A percentile compares a stretch with the other conserved stretches of the same genome.
These are phyloP conservation scores for Bombylius major DNA, from an alignment of 2,888 invertebrate species.

Conservation along the genomic window DNA sequence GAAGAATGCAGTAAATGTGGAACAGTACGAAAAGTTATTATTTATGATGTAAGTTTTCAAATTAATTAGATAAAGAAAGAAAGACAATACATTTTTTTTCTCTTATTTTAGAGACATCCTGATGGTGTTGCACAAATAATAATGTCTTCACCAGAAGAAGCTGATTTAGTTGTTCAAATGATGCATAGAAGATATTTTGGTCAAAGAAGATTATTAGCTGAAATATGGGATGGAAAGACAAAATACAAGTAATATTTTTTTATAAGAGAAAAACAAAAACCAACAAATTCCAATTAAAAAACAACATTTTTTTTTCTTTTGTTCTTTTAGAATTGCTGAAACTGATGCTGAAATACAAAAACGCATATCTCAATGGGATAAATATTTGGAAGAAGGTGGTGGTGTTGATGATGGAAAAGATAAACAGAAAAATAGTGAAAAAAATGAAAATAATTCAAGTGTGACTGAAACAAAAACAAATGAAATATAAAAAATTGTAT, in stretches of 20 bases:
- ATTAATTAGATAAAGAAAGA: background rate
- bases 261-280: background rate
- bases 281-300: too few relatives aligned
- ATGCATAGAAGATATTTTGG: conserved; percentile 87
- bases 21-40: conserved; percentile 75
- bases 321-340: conserved; percentile 57
- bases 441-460: background rate
- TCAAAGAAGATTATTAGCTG: conserved; percentile 70
- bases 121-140: conserved; percentile 90
- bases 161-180: conserved; percentile 76
- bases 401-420: conserved; percentile 33
- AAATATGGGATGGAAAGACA: conserved; percentile 90
- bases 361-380: conserved; percentile 77
- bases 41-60: conserved; percentile 65
- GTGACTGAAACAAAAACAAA: background rate
- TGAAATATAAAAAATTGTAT: background rate
- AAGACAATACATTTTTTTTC: background rate
- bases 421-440: background rate
- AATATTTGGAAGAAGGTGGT: conserved; percentile 57
- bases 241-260: conserved; percentile 54
- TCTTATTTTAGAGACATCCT: conserved; percentile 56
- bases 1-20: conserved; percentile 87
- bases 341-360: conserved; percentile 75
- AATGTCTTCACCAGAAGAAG: conserved; percentile 81
- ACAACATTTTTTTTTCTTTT: background rate